Evolutionary conservation across 2,797 vertebrate species (phyloP).

Genomic region (Miopithecus talapoin): DNA sequence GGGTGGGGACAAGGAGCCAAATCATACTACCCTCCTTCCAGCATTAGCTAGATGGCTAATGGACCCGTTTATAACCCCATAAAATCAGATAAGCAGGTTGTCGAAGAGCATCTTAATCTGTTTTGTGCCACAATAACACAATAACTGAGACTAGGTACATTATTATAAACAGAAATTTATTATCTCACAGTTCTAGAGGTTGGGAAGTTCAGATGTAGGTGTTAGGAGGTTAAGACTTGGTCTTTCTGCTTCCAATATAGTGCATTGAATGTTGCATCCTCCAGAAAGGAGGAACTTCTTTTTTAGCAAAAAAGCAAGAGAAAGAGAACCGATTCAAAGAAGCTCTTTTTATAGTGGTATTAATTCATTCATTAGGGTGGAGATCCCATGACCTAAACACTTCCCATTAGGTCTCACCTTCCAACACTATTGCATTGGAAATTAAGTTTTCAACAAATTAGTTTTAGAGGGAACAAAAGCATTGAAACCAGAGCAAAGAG

Average conservation of each 20-base stretch:
- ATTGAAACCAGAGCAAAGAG: not conserved
- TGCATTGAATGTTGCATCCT: not conserved
- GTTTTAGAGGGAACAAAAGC: not conserved
- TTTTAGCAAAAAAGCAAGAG: not conserved
- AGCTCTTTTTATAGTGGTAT: not conserved
- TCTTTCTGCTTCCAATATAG: not conserved
- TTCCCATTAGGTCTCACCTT: too few species aligned
- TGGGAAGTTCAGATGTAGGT: not conserved
- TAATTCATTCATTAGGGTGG: not conserved
- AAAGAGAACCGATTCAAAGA: not conserved
- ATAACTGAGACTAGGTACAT: not conserved
- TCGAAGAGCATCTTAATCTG: not conserved
- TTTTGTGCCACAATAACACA: not conserved
- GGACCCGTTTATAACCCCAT: not conserved
- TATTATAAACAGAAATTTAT: not conserved
- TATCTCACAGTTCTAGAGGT: not conserved
- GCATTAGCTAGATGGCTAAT: not conserved
- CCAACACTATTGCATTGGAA: not conserved
- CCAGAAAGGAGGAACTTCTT: not conserved
- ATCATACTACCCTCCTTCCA: not conserved
- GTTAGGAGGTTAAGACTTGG: not conserved
- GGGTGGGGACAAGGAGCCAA: not conserved
- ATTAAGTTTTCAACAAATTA: not conserved
- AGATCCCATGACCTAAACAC: not conserved
- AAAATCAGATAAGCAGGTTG: not conserved